Base-by-base conservation (phyloP, 2,888 invertebrate species). In the Andrena fulva region DNA sequence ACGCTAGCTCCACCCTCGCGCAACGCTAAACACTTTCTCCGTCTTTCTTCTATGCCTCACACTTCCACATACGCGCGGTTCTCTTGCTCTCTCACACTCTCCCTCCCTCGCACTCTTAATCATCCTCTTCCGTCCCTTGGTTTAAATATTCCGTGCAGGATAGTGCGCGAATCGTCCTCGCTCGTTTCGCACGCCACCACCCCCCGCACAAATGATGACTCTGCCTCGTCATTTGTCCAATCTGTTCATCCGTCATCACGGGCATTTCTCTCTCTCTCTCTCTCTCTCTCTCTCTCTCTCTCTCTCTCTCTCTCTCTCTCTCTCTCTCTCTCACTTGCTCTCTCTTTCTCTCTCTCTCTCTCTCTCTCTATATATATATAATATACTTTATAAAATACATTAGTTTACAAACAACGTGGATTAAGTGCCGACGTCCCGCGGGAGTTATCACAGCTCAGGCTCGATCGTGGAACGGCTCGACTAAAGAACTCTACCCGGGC, bases 341-440 rank as follows among this genome's bases (percentile, higher is more conserved):
- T 80, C 81, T 82, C 77, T 85, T 67, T 86, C 84, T 88, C 24
- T 31, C 16, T 42, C 4, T 88, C 24, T 31, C 16, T 42, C 4
- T 29, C 7, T 71, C 50, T 50, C 29, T 75, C 7, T 75, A 54
- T 75, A 4, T 75, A 33, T 79, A 87, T 87, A 85, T 86, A 85
- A 87, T 90, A 89, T 87, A 86, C 88, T 90, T 92, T 92, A 92
- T 92, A 92, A 92, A 92, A 92, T 92, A 92, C 92, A 92, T 92
- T 92, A 92, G 92, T 92, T 92, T 92, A 92, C 91, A 91, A 92
- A 92, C 90, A 92, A 92, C 89, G 90, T 90, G 90, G 89, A 92
- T 92, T 90, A 92, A 91, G 90, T 89, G 90, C 89, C 92, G 91
- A 90, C 91, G 91, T 87, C 89, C 90, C 88, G 87, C 86, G 87